These are phyloP conservation scores for Gymnoscelis rufifasciata DNA, from an alignment of 2,888 invertebrate genomes.

Conservation along the genomic window DNA sequence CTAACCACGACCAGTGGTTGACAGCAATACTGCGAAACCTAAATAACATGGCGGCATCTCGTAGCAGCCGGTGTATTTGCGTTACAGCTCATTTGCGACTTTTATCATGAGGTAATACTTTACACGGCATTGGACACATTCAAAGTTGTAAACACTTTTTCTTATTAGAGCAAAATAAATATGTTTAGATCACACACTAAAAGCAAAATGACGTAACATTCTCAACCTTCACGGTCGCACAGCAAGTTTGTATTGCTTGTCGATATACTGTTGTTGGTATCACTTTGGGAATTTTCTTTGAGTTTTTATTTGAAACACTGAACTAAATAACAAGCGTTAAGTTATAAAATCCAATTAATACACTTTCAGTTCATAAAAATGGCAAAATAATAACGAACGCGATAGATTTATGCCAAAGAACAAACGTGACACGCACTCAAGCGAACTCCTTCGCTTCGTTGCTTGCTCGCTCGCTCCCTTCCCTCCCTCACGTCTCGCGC, in stretches of 20 bases:
- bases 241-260: slow-evolving; percentile 46
- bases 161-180: slow-evolving; percentile 52
- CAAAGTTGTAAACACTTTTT: slow-evolving; percentile 49
- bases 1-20: slow-evolving; percentile 64
- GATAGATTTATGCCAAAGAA: slow-evolving; percentile 61
- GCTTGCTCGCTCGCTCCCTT: slow-evolving; percentile 2
- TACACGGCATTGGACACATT: slow-evolving; percentile 45
- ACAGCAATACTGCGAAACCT: slow-evolving; percentile 67
- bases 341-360: slow-evolving; percentile 19
- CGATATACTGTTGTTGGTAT: slow-evolving; percentile 12
- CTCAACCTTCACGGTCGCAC: slow-evolving; percentile 79
- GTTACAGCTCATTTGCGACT: slow-evolving; percentile 48
- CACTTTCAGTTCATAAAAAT: slow-evolving; percentile 24
- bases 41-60: slow-evolving; percentile 78
- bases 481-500: neutral
- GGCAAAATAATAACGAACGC: slow-evolving; percentile 59
- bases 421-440: slow-evolving; percentile 78
- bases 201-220: slow-evolving; percentile 78
- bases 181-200: slow-evolving; percentile 67
- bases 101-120: slow-evolving; percentile 46
- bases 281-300: slow-evolving; percentile 12
- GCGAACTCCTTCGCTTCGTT: slow-evolving; percentile 43
- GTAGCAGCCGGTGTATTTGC: slow-evolving; percentile 69
- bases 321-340: slow-evolving; percentile 17
- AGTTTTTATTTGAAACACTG: slow-evolving; percentile 36